Conservation (phyloP, 2,113 vertebrate genomes). For the Oceanites oceanicus region DNA sequence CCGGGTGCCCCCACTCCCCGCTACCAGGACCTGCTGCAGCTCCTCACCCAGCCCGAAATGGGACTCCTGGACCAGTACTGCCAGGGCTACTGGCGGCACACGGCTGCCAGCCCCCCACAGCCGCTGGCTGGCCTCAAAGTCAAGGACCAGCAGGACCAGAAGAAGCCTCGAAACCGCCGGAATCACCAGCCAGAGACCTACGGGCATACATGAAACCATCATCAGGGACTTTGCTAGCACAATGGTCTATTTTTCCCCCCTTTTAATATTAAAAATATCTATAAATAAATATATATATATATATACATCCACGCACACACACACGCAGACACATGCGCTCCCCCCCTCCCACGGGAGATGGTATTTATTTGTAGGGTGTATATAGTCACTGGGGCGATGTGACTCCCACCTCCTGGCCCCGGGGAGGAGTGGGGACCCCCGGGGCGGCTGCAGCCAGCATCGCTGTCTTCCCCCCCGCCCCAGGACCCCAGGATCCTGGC, state of each 20-base stretch:
- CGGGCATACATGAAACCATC: constrained; percentile 86
- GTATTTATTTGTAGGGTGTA: constrained; percentile 96
- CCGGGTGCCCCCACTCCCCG: constrained; percentile 73
- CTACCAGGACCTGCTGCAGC: constrained; percentile 95
- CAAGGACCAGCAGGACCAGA: constrained; percentile 92
- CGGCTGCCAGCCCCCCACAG: constrained; percentile 77
- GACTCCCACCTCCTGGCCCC: neutral
- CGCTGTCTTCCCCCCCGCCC: neutral
- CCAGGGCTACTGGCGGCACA: constrained; percentile 94
- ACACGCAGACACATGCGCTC: neutral
- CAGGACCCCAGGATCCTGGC: neutral
- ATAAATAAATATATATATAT: constrained; percentile 76
- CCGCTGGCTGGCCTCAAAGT: constrained; percentile 78
- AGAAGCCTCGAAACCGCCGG: constrained; percentile 94
- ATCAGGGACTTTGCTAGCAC: constrained; percentile 62
- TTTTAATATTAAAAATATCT: constrained; percentile 83
- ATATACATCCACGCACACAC: constrained; percentile 25
- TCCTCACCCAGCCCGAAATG: constrained; percentile 95
- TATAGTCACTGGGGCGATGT: constrained; percentile 66
- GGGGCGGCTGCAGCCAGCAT: neutral
- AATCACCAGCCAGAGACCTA: constrained; percentile 86
- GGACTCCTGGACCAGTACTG: constrained; percentile 98
- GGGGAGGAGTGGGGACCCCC: neutral
- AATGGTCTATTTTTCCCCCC: constrained; percentile 73
- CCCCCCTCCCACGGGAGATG: constrained; percentile 52